Conservation (phyloP, 2,888 invertebrate genomes). For the Drosophila siamana region DNA sequence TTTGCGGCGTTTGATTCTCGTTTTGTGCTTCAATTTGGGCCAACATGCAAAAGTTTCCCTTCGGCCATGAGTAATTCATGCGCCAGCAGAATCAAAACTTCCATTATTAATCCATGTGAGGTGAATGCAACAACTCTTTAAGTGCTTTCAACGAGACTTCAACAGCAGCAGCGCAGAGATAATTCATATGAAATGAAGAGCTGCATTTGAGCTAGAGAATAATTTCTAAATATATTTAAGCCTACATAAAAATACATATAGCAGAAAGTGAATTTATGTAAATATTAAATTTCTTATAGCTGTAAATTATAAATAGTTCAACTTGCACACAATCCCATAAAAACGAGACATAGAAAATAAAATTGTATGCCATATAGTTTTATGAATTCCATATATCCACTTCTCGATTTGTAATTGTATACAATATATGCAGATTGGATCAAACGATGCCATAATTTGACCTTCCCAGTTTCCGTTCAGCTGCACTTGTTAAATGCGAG, state of each 20-base stretch:
- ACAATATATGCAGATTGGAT: neutral
- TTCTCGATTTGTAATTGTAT: neutral
- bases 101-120: conserved; percentile 1
- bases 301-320: no score
- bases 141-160: neutral
- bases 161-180: neutral
- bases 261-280: no score
- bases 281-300: no score
- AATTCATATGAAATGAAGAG: neutral
- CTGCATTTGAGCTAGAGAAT: neutral
- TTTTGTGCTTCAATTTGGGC: conserved; percentile 18
- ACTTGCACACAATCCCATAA: no score
- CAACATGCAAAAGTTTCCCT: conserved; percentile 17
- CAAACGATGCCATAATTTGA: neutral
- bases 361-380: neutral
- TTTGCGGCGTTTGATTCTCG: conserved; percentile 26
- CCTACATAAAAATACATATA: no score
- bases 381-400: neutral
- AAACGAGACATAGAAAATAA: no score
- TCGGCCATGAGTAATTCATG: conserved; percentile 19
- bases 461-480: neutral
- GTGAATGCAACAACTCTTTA: neutral
- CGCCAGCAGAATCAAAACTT: conserved; percentile 7
- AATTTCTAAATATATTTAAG: no score
- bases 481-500: conserved; percentile 12